A percentile compares a stretch with the other conserved stretches of the same genome.
phyloP scores from a whole-genome alignment of 2,113 vertebrate species.

The Xenus cinereus region DNA sequence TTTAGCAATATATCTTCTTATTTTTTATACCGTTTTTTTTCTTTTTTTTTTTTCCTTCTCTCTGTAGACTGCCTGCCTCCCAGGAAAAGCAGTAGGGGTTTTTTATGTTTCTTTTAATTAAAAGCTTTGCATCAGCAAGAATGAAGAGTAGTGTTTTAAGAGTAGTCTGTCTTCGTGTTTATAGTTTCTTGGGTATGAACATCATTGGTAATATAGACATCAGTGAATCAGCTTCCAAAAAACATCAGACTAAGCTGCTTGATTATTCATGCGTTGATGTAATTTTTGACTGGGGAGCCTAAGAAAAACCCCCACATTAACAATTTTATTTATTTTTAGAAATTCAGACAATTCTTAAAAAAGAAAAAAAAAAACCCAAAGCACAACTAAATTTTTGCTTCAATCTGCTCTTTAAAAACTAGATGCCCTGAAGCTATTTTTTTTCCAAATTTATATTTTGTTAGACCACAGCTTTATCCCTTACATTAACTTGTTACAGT shows the following conservation, averaged over 20 bases:
- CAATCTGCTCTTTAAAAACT: neutral
- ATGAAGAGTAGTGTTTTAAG: neutral
- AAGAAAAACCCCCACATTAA: neutral
- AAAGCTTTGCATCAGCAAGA: neutral
- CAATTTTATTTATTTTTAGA: neutral
- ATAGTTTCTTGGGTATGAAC: neutral
- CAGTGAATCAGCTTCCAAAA: neutral
- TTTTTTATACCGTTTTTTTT: too few species aligned
- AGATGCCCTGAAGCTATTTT: neutral
- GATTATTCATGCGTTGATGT: fast-evolving
- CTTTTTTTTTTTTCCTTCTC: fast-evolving
- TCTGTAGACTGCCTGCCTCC: neutral
- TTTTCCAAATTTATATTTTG: fast-evolving
- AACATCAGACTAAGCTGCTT: neutral
- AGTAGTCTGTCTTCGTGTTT: neutral
- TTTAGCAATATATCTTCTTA: neutral
- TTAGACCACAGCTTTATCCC: neutral
- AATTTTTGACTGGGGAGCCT: neutral
- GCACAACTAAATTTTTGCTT: neutral
- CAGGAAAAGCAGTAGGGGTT: neutral
- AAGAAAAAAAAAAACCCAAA: neutral
- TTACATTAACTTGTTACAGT: neutral
- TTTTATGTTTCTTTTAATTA: neutral
- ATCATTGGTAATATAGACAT: neutral
- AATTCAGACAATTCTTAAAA: neutral